Base-by-base conservation (phyloP, 2,113 vertebrate genomes). In the Circaetus cinerascens region DNA sequence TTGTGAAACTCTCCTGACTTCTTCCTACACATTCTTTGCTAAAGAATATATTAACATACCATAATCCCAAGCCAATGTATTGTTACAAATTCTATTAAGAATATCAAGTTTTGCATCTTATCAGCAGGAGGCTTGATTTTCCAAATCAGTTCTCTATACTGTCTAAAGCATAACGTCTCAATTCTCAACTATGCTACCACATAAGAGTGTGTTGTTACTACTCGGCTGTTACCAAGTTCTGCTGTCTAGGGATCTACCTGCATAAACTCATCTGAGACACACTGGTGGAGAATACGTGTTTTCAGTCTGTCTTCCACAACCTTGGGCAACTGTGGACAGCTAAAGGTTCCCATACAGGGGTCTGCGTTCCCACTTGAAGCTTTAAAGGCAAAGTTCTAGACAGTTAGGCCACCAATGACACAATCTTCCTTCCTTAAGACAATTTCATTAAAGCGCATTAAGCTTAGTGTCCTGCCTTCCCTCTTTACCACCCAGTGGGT, bases 211-310 rank as follows among this genome's bases (percentile, higher is more conserved):
- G 25, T 5, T 16, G 13, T 25, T 30, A 68, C 27, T 17, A 6
- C 17, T 34, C 9, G 1, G n/a, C 34, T 51, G 9, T 19, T 25
- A 27, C 4, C 53, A 41, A 12, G 15, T 13, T 13, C 18, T 55
- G 45, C 71, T 82, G 22, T n/a, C 41, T 25, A 53, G 18, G 45
- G 36, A 60, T 68, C 48, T 64, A 74, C 36, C 74, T 60, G 7
- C 45, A 59, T 25, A 17, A 78, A 36, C 15, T 45, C 68, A 38
- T 3, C 22, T 18, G 57, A 59, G n/a, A 71, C 21, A 14, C 0
- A 0, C 46, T 23, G 20, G 20, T n/a, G 5, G 32, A 53, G 15
- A 48, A 68, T 2, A 11, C 0, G 0, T 3, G 11, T 20, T 36
- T 88, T 45, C 32, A 45, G 18, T 3, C 25, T 15, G 46, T 19